Conservation (phyloP, 2,888 invertebrate genomes). For the Cantharis lateralis region DNA sequence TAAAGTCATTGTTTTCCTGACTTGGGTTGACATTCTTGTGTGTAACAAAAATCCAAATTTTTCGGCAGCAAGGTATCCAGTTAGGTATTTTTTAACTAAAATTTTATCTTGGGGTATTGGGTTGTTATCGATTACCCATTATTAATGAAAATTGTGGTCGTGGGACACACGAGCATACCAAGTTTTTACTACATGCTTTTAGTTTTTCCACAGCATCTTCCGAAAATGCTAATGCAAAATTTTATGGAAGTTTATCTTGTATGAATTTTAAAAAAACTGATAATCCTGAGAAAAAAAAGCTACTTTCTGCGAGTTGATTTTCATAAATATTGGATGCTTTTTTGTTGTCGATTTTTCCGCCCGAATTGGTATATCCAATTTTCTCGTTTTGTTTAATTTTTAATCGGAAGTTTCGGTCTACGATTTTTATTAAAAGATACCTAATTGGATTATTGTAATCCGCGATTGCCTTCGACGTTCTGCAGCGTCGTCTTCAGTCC, state of each 20-base stretch:
- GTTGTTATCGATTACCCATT: background rate
- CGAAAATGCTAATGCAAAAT: background rate
- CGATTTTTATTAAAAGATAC: background rate
- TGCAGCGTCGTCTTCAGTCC: background rate
- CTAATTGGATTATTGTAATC: background rate
- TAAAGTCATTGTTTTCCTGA: background rate
- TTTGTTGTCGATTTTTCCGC: background rate
- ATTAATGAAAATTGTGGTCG: background rate
- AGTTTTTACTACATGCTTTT: background rate
- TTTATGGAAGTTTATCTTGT: background rate
- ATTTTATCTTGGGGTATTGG: background rate
- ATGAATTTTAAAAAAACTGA: background rate
- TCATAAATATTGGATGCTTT: background rate
- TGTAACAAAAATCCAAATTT: background rate
- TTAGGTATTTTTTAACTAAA: background rate
- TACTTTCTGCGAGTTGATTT: background rate
- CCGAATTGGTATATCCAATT: background rate
- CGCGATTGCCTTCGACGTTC: background rate
- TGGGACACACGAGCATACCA: background rate
- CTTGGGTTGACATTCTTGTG: background rate
- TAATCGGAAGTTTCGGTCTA: background rate
- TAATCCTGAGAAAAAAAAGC: background rate
- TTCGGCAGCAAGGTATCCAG: background rate
- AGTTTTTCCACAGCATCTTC: background rate
- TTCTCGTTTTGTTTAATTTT: background rate